Evolutionary conservation across 2,888 invertebrate genomes (phyloP).

Genomic region (Timandra comae): DNA sequence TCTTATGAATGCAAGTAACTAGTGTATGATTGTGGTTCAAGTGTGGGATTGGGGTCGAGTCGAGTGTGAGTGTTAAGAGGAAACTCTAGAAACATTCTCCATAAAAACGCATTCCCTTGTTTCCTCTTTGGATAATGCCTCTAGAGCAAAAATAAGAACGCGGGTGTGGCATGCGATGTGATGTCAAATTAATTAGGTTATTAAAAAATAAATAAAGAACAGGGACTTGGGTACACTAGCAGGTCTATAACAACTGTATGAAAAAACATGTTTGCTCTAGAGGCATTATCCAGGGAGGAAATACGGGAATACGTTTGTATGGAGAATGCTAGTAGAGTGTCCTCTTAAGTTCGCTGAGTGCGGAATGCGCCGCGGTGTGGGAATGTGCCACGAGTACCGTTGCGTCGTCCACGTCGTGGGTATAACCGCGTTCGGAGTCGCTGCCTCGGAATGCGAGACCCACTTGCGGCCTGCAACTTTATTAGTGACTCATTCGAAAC

Average conservation of each 20-base stretch:
- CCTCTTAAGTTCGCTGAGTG: conserved; percentile 35
- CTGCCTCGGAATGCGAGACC: conserved; percentile 67
- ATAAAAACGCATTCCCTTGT: no score
- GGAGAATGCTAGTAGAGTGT: no score
- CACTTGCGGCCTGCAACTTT: conserved; percentile 59
- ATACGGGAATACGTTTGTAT: no score
- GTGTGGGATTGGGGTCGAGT: conserved; percentile 10
- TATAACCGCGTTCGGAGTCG: conserved; percentile 40
- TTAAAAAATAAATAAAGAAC: conserved; percentile 6
- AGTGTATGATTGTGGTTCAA: conserved; percentile 1
- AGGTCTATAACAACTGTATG: no score
- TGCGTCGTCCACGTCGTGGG: conserved; percentile 48
- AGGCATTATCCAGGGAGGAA: neutral
- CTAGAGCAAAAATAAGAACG: no score
- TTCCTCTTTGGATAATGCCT: no score
- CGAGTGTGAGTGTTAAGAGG: conserved; percentile 5
- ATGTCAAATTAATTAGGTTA: no score
- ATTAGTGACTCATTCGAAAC: conserved; percentile 57
- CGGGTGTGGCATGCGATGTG: no score
- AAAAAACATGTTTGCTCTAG: no score
- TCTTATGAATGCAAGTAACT: conserved; percentile 1
- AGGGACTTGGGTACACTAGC: no score
- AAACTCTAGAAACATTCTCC: no score
- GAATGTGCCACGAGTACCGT: conserved; percentile 74
- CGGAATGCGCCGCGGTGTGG: conserved; percentile 66